Conservation (phyloP, 2,797 vertebrate genomes). For the Xenentodon cancila region DNA sequence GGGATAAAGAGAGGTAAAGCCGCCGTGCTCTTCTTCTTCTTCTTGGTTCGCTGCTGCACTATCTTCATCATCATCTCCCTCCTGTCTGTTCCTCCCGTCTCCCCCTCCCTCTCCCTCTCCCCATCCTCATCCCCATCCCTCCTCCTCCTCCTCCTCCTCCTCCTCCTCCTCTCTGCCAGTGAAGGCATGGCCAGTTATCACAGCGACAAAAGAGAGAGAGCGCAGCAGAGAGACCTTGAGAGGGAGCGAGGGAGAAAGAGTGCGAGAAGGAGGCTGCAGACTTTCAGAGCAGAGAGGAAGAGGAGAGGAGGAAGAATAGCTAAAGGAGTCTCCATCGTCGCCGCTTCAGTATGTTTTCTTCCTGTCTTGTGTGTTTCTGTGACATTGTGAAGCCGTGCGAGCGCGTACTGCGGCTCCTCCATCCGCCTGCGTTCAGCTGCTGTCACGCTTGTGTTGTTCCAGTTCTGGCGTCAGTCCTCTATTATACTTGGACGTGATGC, state of each 20-base stretch:
- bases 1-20: constrained; percentile 29
- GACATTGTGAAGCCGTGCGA: too few species aligned
- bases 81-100: constrained; percentile 28
- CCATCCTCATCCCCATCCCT: constrained; percentile 30
- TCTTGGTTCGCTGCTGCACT: constrained; percentile 48
- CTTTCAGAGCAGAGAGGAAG: constrained; percentile 52
- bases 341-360: constrained; percentile 56
- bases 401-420: too few species aligned
- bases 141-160: constrained; percentile 4
- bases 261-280: constrained; percentile 60
- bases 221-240: constrained; percentile 42
- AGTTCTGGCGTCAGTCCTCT: too few species aligned
- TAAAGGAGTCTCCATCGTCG: constrained; percentile 62
- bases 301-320: constrained; percentile 53
- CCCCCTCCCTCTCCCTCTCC: constrained; percentile 25
- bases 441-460: too few species aligned
- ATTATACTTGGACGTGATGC: too few species aligned
- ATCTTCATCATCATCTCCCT: constrained; percentile 38
- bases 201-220: constrained; percentile 69
- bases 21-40: constrained; percentile 10
- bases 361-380: constrained; percentile 8
- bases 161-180: constrained; percentile 33
- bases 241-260: constrained; percentile 20
- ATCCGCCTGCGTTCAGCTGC: too few species aligned
- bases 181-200: constrained; percentile 65